Percentiles rank a stretch among this genome's conserved stretches.
These are phyloP conservation scores for Peromyscus polionotus DNA, from an alignment of 2,113 vertebrate species.

Conservation along the genomic window DNA sequence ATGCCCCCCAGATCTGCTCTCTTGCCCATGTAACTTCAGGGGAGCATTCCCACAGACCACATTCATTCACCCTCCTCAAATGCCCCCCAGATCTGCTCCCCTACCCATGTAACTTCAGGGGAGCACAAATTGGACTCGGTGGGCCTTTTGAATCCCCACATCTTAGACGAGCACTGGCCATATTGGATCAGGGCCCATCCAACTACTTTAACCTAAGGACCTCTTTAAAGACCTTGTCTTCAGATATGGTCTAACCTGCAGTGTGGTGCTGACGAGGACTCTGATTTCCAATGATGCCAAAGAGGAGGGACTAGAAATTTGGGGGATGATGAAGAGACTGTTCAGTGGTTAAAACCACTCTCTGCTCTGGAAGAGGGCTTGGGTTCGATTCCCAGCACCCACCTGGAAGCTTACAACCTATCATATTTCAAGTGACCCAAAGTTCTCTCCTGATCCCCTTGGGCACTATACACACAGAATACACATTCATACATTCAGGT, in stretches of 20 bases:
- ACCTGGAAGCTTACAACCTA: neutral
- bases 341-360: neutral
- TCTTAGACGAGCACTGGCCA: neutral
- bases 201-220: neutral
- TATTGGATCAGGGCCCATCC: rapidly evolving
- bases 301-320: neutral
- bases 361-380: neutral
- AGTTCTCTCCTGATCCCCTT: too few relatives aligned
- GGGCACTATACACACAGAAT: neutral
- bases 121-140: neutral
- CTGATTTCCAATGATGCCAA: neutral
- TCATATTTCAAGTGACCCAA: neutral
- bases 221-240: neutral
- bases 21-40: neutral
- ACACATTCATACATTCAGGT: neutral
- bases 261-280: neutral
- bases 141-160: neutral
- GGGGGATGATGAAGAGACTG: neutral
- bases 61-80: neutral
- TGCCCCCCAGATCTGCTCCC: neutral
- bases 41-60: neutral
- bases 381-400: neutral
- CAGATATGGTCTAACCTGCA: neutral
- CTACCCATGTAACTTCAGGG: neutral
- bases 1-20: neutral